Base-by-base conservation (phyloP, 2,888 invertebrate genomes). In the Hipparchia semele region DNA sequence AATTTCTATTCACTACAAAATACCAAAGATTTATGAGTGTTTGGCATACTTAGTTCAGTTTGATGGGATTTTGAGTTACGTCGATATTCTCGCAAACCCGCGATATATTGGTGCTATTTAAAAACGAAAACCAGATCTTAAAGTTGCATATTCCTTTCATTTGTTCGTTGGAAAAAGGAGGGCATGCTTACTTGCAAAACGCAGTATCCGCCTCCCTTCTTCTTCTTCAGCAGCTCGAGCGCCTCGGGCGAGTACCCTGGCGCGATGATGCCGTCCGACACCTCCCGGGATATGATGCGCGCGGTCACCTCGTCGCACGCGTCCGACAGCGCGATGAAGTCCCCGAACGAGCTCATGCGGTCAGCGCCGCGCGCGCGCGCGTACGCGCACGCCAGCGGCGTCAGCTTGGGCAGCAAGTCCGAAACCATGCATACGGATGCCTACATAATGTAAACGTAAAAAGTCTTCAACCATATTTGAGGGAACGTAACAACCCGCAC, bases 261-360 rank as follows among this genome's bases (percentile, higher is more conserved):
- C 0, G 99, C 99, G 80, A 99, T 97, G 66, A 99, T 97, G n/a
- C 99, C 99, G 90, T 99, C 99, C 0, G 99, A 99, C 0, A 99
- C 99, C 94, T 99, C 96, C 33, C 97, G 96, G 0, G 98, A 97
- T 75, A 99, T 98, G 72, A 99, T 97, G 85, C 95, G 96, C 0
- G 99, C 99, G 0, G 99, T 99, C 75, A 96, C 85, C 67, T 95
- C 95, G 90, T 99, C 99, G 85, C 99, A 99, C 0, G 93, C 89
- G 86, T 99, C 98, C 0, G 99, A 99, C 0, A 99, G 89, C 0
- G 99, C 99, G 54, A 99, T 96, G 89, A 99, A 99, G 91, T 99
- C 99, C 0, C 99, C 99, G 90, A 99, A 99, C 0, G 99, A 99
- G 8, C 99, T 99, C 99, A 99, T 99, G 70, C 99, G 95, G 91